A percentile compares a stretch with the other conserved stretches of the same genome.
Evolutionary conservation across 2,888 invertebrate species (phyloP).

Genomic region (Strigamia transsilvanica): DNA sequence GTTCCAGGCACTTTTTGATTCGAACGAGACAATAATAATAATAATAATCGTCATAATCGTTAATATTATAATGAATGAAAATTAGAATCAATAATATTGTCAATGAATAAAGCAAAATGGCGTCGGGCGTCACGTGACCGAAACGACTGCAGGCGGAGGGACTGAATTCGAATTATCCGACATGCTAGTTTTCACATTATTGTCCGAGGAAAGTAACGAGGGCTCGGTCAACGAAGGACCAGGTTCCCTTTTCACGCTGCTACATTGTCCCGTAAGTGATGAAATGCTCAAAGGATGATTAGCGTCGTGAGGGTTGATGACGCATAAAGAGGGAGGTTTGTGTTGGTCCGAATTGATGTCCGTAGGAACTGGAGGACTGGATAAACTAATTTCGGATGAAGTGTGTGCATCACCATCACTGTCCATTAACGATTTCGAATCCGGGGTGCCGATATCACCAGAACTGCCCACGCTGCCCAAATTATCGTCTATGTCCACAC

Average conservation of each 20-base stretch:
- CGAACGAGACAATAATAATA: not conserved
- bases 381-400: constrained; percentile 61
- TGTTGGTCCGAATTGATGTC: constrained; percentile 71
- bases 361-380: constrained; percentile 60
- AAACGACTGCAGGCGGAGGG: constrained; percentile 54
- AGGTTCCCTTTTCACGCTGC: constrained; percentile 53
- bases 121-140: constrained; percentile 53
- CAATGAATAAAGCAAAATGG: not conserved
- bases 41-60: too few species aligned
- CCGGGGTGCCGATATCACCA: constrained; percentile 67
- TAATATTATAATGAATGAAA: too few species aligned
- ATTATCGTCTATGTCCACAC: constrained; percentile 75
- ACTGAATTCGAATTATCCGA: too few species aligned
- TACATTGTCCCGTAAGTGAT: constrained; percentile 72
- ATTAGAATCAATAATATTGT: too few species aligned
- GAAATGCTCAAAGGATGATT: constrained; percentile 92
- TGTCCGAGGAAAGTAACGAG: not conserved
- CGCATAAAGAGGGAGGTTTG: constrained; percentile 68
- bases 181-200: constrained; percentile 13
- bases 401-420: constrained; percentile 65
- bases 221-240: constrained; percentile 37
- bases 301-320: constrained; percentile 73
- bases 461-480: constrained; percentile 79
- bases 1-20: not conserved
- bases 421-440: constrained; percentile 67